Evolutionary conservation across 2,113 vertebrate genomes (phyloP), one percentile per base, ranked within the genome.

Genomic region (Silurus asotus): DNA sequence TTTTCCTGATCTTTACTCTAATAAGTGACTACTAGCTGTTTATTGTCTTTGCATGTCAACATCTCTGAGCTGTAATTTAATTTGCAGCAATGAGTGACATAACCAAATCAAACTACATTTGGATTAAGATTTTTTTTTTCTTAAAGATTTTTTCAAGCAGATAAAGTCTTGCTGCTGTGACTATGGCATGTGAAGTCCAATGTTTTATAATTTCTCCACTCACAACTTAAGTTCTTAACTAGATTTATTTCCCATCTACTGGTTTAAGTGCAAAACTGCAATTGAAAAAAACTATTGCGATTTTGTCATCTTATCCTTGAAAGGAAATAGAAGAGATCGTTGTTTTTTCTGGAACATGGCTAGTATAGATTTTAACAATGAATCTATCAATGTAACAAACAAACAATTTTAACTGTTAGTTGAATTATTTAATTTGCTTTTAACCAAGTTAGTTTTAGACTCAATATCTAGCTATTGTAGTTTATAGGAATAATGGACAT

Each of bases 1-100:
- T 87, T 87, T 79, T 48, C 3, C 28, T 17, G 45, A 13, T 61
- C 56, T 80, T 80, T 56, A 80, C 17, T 61, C 77, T 59, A 61
- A 25, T 56, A 61, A 76, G 28, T 45, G 14, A 45, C 28, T 37
- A 5, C 15, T 59, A 17, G 25, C 28, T 79, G 56, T 17, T 59
- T 5, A 45, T 59, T 37, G 28, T 59, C 1, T 11, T 8, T 14
- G 51, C 17, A 79, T 20, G 3, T 79, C 55, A 53, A 25, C 17
- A n/a, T 15, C 23, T 15, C 23, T 15, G 51, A 28, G 25, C n/a
- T 56, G n/a, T 55, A n/a, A 77, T 77, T 17, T 28, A 51, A 77
- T 1, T 25, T 11, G 49, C 9, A 25, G 51, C 51, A 51, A 6
- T 56, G 13, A 58, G 25, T 10, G 5, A 53, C 70, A 75, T 51